Evolutionary conservation across 2,797 vertebrate species (phyloP).

Genomic region (Scolopax rusticola): DNA sequence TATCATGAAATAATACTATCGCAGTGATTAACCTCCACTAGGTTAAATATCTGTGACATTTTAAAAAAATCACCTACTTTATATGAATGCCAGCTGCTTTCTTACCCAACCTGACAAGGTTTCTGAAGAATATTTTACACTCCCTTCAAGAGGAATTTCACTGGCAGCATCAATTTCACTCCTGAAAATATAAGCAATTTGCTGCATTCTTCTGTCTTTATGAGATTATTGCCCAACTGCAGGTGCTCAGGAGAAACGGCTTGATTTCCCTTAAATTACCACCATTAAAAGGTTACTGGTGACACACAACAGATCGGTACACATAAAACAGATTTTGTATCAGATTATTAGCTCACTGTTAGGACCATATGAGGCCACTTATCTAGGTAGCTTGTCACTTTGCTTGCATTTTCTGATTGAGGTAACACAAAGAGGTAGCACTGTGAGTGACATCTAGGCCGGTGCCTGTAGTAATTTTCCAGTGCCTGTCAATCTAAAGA

Average conservation of each 20-base stretch:
- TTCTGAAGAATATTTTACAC: neutral
- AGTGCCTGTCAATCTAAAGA: slow-evolving; percentile 50
- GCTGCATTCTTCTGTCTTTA: neutral
- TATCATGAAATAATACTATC: neutral
- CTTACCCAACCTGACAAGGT: neutral
- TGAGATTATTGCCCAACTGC: neutral
- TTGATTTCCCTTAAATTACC: slow-evolving; percentile 27
- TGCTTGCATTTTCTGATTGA: slow-evolving; percentile 10
- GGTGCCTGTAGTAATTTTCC: slow-evolving; percentile 37
- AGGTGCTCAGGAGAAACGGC: neutral
- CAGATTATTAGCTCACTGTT: slow-evolving; percentile 41
- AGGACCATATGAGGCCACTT: slow-evolving; percentile 1
- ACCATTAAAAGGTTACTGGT: slow-evolving; percentile 28
- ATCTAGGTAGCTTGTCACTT: neutral
- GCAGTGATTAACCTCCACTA: neutral
- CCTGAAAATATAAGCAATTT: neutral
- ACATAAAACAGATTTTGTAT: slow-evolving; percentile 6
- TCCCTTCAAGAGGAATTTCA: neutral
- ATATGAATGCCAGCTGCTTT: neutral
- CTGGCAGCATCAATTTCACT: neutral
- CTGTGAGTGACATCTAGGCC: neutral
- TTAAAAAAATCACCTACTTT: neutral
- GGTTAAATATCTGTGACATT: neutral
- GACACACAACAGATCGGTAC: neutral
- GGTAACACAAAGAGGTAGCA: slow-evolving; percentile 31